Evolutionary conservation across 1,140 invertebrate genomes (phyloP), one percentile per base, ranked within the genome.

Genomic region (Aculops lycopersici): DNA sequence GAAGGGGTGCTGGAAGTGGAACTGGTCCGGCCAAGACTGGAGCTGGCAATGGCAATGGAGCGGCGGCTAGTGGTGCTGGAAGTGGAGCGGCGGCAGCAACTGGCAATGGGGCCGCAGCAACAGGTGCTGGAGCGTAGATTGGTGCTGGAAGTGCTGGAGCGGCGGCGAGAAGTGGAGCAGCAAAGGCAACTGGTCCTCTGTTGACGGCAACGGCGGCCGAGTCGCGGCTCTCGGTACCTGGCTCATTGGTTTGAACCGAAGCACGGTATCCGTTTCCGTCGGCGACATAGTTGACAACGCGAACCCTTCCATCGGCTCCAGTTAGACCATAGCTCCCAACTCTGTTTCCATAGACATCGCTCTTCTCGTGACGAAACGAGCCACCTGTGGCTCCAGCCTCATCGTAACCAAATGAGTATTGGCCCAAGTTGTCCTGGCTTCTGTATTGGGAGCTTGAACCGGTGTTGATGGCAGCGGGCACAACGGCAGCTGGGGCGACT

Each of bases 361-460:
- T 39, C 2, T 8, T 20, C 36, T 46, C 45, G 5, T 41, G 40
- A 16, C 43, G 41, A 15, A 20, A 45, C 2, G 38, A 42, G 2
- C 44, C 44, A 1, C 44, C 44, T 1, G 47, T 47, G 17, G 43
- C 21, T 13, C 37, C 35, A 18, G 45, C 44, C 14, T 48, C 47
- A 21, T 49, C 46, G 38, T 49, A 49, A 0, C 46, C 47, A 17
- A 47, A 41, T 16, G 47, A 41, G 24, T 49, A 49, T 17, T 48
- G 47, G 17, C 47, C 47, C 21, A 40, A 31, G 21, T 31, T 31
- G 21, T 50, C 49, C 40, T 50, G 48, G 5, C 37, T 36, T 45
- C 48, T 40, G 17, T 43, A 49, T 35, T 50, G 49, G 4, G 41
- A 36, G 15, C 43, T 46, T 0, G 36, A 43, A 20, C 49, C 49